A percentile compares a stretch with the other conserved stretches of the same genome.
Evolutionary conservation across 2,888 invertebrate genomes (phyloP).

Genomic region (Strigamia transsilvanica): DNA sequence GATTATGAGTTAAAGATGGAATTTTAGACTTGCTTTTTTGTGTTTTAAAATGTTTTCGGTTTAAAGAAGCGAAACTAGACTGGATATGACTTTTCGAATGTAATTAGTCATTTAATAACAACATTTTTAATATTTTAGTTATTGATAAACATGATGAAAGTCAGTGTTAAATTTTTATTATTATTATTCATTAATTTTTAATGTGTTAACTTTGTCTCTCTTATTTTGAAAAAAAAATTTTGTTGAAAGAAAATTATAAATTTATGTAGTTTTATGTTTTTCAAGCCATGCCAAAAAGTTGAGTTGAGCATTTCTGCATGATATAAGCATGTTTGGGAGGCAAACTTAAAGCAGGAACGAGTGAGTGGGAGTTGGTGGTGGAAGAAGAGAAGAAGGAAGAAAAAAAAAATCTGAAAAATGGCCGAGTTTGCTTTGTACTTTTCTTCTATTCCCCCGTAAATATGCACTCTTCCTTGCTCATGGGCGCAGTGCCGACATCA

Average conservation of each 20-base stretch:
- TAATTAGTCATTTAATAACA: too few species aligned
- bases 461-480: constrained; percentile 33
- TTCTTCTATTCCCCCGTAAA: constrained; percentile 38
- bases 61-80: too few species aligned
- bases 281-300: background rate
- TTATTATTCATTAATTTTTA: too few species aligned
- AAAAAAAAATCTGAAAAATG: constrained; percentile 37
- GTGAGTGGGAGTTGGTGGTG: background rate
- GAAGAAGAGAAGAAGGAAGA: constrained; percentile 1
- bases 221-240: too few species aligned
- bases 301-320: constrained; percentile 6
- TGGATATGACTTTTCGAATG: too few species aligned
- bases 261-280: constrained; percentile 5
- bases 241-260: background rate
- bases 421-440: constrained; percentile 39
- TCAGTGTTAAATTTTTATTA: too few species aligned
- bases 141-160: too few species aligned
- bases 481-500: constrained; percentile 25
- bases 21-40: too few species aligned
- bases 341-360: background rate
- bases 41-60: too few species aligned
- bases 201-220: too few species aligned
- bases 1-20: too few species aligned
- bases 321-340: constrained; percentile 13
- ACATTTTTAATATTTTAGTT: too few species aligned